phyloP scores from a whole-genome alignment of 2,113 vertebrate genomes.

The Xenus cinereus region DNA sequence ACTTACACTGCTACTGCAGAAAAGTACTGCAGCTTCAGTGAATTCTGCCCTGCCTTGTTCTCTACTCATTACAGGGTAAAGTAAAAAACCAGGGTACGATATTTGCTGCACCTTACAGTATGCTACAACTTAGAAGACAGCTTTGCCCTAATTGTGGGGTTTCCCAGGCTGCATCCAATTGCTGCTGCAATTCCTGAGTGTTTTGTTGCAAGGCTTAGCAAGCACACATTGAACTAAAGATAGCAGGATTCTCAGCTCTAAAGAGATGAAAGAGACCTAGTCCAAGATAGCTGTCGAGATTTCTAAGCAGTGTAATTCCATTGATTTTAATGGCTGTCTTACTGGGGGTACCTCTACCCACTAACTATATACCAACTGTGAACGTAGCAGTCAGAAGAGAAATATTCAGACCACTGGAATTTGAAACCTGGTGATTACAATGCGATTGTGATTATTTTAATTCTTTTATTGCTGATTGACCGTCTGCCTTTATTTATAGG shows the following conservation, averaged over 20 bases:
- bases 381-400: background rate
- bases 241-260: background rate
- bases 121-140: background rate
- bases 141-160: background rate
- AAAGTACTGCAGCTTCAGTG: background rate
- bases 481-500: background rate
- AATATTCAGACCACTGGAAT: background rate
- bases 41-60: background rate
- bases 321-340: background rate
- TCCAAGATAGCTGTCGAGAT: background rate
- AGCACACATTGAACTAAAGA: background rate
- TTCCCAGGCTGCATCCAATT: background rate
- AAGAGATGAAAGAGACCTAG: background rate
- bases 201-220: background rate
- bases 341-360: background rate
- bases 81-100: background rate
- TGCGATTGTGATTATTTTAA: background rate
- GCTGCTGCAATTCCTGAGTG: background rate
- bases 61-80: background rate
- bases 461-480: background rate
- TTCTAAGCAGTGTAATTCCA: background rate
- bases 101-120: background rate
- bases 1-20: background rate
- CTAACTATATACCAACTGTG: background rate
- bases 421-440: background rate